phyloP scores from a whole-genome alignment of 2,113 vertebrate genomes.

The Sphaerodactylus townsendi region DNA sequence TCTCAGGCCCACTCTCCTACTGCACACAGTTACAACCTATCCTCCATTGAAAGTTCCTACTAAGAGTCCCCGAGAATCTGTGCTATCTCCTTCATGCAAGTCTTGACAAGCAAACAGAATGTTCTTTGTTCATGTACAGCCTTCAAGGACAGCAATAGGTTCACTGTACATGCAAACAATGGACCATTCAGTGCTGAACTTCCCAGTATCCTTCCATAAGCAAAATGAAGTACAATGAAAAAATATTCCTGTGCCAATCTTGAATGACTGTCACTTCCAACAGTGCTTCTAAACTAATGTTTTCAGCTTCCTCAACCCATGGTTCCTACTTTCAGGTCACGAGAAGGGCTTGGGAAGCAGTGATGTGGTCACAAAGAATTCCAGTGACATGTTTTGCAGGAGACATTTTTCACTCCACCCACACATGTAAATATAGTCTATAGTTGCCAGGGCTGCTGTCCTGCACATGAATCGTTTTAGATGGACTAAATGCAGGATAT shows the following conservation, averaged over 20 bases:
- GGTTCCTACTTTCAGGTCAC: no score
- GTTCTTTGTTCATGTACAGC: neutral
- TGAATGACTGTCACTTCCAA: neutral
- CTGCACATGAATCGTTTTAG: no score
- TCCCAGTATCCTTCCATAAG: neutral
- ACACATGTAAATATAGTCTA: no score
- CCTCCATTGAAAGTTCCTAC: neutral
- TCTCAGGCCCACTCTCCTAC: neutral
- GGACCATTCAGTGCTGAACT: accelerated
- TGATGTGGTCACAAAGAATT: no score
- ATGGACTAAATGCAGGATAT: no score
- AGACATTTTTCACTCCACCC: no score
- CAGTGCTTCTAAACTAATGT: neutral
- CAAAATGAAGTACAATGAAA: neutral
- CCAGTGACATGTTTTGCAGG: no score
- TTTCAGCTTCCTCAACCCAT: neutral
- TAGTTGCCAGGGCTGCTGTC: no score
- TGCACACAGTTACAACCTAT: neutral
- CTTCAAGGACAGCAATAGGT: neutral
- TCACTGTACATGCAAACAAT: neutral
- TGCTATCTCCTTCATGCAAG: slow-evolving; percentile 22
- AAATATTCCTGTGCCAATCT: neutral
- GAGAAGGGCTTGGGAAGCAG: no score
- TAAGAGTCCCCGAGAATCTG: neutral
- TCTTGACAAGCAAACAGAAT: slow-evolving; percentile 1